Evolutionary conservation across 2,888 invertebrate species (phyloP).

Genomic region (Junonia oenone): DNA sequence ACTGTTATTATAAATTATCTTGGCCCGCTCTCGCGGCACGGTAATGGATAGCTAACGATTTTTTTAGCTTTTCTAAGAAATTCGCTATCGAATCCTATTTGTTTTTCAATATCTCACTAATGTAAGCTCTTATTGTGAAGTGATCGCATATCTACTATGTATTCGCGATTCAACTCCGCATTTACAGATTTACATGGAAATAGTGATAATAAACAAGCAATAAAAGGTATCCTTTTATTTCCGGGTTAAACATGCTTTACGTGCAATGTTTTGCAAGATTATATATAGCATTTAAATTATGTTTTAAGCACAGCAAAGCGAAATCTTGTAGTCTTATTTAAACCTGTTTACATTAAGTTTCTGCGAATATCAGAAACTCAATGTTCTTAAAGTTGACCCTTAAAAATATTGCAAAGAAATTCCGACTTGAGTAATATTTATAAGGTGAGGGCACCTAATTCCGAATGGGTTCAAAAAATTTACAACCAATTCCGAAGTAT

Average conservation of each 20-base stretch:
- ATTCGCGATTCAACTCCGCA: background rate
- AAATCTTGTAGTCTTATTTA: background rate
- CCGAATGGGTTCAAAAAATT: too few relatives aligned
- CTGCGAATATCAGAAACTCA: background rate
- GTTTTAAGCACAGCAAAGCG: background rate
- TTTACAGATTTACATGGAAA: background rate
- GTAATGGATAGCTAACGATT: constrained; percentile 27
- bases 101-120: constrained; percentile 1
- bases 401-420: too few relatives aligned
- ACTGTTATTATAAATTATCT: constrained; percentile 30
- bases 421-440: too few relatives aligned
- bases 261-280: background rate
- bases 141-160: background rate
- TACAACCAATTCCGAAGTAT: too few relatives aligned
- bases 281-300: background rate
- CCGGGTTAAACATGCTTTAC: background rate
- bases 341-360: background rate
- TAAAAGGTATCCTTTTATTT: background rate
- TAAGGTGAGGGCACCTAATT: too few relatives aligned
- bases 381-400: background rate
- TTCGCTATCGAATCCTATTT: constrained; percentile 21
- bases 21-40: constrained; percentile 20
- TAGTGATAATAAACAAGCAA: background rate
- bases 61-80: constrained; percentile 23
- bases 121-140: background rate